Conservation (phyloP, 1,140 invertebrate species). For the Bombus superbus region DNA sequence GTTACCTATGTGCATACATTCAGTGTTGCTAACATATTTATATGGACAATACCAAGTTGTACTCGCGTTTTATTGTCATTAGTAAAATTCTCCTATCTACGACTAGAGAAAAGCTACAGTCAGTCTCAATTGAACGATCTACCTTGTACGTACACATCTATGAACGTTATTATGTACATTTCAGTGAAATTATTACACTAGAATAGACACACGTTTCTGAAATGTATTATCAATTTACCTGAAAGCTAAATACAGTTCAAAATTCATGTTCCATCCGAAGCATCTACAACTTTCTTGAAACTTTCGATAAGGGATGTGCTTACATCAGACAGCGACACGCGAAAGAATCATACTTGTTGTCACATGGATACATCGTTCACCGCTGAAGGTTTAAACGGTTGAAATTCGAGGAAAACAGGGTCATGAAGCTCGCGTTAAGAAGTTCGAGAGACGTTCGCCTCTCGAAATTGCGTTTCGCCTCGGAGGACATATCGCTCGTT, state of each 20-base stretch:
- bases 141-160: too few species aligned
- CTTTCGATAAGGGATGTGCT: background rate
- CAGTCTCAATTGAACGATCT: too few species aligned
- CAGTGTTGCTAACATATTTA: too few species aligned
- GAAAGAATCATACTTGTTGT: background rate
- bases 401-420: background rate
- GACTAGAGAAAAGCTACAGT: too few species aligned
- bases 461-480: constrained; percentile 11
- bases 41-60: too few species aligned
- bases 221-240: background rate
- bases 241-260: background rate
- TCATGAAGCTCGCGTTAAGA: background rate
- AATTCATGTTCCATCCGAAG: background rate
- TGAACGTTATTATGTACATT: too few species aligned
- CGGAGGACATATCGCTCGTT: background rate
- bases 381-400: background rate
- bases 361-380: background rate
- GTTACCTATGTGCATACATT: too few species aligned
- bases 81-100: too few species aligned
- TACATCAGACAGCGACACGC: background rate
- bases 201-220: background rate
- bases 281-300: background rate
- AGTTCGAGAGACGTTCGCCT: background rate
- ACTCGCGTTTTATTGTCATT: too few species aligned
- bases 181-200: too few species aligned